These are phyloP conservation scores for Oenanthe melanoleuca DNA, from an alignment of 2,113 vertebrate genomes.

Conservation along the genomic window DNA sequence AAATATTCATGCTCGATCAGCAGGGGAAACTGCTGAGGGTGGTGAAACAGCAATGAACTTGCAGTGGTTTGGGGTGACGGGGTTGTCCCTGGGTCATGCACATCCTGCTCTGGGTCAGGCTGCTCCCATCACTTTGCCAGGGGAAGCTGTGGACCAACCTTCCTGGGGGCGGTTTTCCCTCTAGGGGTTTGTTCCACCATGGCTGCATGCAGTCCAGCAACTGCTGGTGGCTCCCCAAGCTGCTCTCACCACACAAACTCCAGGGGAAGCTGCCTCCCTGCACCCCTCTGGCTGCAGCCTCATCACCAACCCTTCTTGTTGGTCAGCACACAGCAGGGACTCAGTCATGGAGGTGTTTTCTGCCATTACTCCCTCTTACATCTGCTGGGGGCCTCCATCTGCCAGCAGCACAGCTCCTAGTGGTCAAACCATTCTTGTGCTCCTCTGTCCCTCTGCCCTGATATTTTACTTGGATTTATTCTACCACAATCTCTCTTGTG, in stretches of 20 bases:
- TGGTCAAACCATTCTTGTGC: neutral
- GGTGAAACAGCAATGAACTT: neutral
- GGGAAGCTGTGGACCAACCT: neutral
- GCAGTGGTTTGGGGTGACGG: neutral
- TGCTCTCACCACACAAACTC: fast-evolving
- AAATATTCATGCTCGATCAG: neutral
- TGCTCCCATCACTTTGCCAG: neutral
- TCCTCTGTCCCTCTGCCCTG: neutral
- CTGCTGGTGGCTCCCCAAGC: neutral
- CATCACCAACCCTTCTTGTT: fast-evolving
- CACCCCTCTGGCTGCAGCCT: neutral
- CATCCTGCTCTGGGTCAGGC: neutral
- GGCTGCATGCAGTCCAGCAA: neutral
- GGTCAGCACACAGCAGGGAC: neutral
- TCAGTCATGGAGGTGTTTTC: neutral
- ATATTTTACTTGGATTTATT: neutral
- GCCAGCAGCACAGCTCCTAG: neutral
- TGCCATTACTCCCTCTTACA: neutral
- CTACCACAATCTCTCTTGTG: neutral
- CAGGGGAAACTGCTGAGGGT: neutral
- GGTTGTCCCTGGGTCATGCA: neutral
- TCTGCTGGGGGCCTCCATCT: fast-evolving
- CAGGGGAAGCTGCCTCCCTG: neutral
- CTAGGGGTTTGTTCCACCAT: fast-evolving
- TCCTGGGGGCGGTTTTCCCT: fast-evolving